Base-by-base conservation (phyloP, 1,140 invertebrate genomes). In the Hyles vespertilio region DNA sequence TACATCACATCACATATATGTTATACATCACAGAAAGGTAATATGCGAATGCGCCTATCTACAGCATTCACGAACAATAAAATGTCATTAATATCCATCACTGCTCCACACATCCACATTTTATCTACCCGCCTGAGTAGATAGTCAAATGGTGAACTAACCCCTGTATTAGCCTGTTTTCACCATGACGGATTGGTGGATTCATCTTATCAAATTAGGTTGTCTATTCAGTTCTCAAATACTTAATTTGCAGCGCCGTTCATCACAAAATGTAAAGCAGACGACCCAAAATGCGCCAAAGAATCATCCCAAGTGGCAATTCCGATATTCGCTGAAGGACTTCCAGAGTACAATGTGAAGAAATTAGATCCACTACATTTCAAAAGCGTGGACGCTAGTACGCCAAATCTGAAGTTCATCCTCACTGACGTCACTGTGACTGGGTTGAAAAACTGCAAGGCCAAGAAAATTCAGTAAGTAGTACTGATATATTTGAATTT, bases 201-300 rank as follows among this genome's bases (percentile, higher is more conserved):
- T 2, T 22, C 22, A 22, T 22, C 22, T 22, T 22, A 22, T 22
- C 22, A 22, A 22, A 22, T 22, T 22, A 2, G 22, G 22, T 22
- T 22, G 22, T 2, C 22, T 22, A 22, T 22, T 22, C 22, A 22
- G 22, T 22, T 22, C 22, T 40, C 4, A 40, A 5, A 8, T 40
- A 40, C 4, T 5, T 40, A 0, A 40, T 40, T 40, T 67, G 8
- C 67, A 77, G 69, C 65, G 9, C 34, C 58, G 11, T 65, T 56
- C 43, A 50, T 77, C 32, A 69, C 60, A n/a, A 71, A 64, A 70
- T 85, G 80, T 53, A 69, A 67, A 47, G 32, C 51, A 1, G 64
- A 59, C 0, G 79, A 83, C 11, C 43, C 61, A 0, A 65, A 74
- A 55, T 87, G 84, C 56, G 34, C 74, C 0, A 76, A 67, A 43